Evolutionary conservation across 1,140 invertebrate genomes (phyloP), one percentile per base, ranked within the genome.

Genomic region (Campoletis sonorensis): DNA sequence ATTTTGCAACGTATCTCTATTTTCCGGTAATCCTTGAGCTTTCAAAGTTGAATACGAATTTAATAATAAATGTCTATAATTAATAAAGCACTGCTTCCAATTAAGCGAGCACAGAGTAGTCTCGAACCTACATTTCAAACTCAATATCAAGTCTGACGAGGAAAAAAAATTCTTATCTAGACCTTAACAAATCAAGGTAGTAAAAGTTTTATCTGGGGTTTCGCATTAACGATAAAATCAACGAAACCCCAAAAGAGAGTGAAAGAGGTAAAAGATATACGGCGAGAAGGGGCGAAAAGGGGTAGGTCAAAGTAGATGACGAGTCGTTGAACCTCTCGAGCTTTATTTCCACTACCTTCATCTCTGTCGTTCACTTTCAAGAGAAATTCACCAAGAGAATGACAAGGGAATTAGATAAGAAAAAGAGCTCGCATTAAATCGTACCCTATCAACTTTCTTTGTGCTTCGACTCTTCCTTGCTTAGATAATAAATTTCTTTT

Each of bases 181-280:
- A 26, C 33, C 73, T 85, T 81, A 84, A 87, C 87, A 87, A 88
- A 88, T 88, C 87, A 87, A 83, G 83, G 51, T 49, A 33, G 67
- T 16, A 79, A 64, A 61, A 79, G 75, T 81, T 81, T 84, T 87
- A 86, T 88, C 86, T 84, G 84, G 85, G 85, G 40, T 23, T 26
- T 84, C 84, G 83, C 84, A 85, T 88, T 86, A 87, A 76, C 81
- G 87, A 88, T 87, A 88, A 85, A 81, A 88, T 88, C 87, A 85
- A 84, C 84, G 84, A 88, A 83, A 85, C 83, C 82, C 71, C 80
- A 81, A 82, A 85, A 81, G 79, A 83, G 82, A 82, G 83, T 82
- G 21, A 71, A 40, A 49, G 73, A 70, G 49, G 64, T 23, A 33
- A 37, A 40, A 45, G n/a, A 61, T 21, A 79, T 45, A 45, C 0